phyloP scores from a whole-genome alignment of 2,888 invertebrate genomes.

The Leptopilina syphax region DNA sequence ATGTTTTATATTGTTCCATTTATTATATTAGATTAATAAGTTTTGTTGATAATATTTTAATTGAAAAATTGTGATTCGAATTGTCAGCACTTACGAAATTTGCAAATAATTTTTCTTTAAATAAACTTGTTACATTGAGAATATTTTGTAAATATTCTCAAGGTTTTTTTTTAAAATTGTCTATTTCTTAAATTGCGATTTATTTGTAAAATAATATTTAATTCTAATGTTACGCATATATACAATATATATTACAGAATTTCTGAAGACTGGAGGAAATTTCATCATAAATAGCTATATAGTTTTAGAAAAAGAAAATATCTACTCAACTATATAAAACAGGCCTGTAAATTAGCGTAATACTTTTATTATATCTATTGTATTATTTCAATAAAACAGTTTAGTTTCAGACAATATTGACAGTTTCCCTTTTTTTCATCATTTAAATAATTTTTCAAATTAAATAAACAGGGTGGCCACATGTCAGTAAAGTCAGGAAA shows the following conservation, averaged over 20 bases:
- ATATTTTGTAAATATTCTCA: background rate
- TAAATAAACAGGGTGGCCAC: too few relatives aligned
- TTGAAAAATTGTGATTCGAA: too few relatives aligned
- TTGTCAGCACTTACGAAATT: too few relatives aligned
- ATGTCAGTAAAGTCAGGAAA: too few relatives aligned
- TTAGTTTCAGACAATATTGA: conserved; percentile 21
- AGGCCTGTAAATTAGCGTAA: conserved; percentile 31
- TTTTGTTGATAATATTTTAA: too few relatives aligned
- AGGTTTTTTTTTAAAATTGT: background rate
- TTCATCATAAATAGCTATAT: conserved; percentile 3
- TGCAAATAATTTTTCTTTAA: background rate
- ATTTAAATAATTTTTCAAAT: too few relatives aligned
- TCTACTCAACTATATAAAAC: conserved; percentile 24
- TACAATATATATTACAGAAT: conserved; percentile 39
- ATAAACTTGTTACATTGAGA: background rate
- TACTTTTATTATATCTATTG: background rate
- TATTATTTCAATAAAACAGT: conserved; percentile 18
- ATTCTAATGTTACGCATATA: background rate
- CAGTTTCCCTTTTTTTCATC: conserved; percentile 23
- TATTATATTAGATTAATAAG: too few relatives aligned
- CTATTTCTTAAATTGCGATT: background rate
- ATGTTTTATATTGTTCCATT: too few relatives aligned
- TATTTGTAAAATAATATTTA: background rate
- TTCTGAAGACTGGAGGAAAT: conserved; percentile 3
- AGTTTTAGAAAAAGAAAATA: background rate